These are phyloP conservation scores for Listronotus bonariensis DNA, from an alignment of 1,140 invertebrate genomes.

Conservation along the genomic window DNA sequence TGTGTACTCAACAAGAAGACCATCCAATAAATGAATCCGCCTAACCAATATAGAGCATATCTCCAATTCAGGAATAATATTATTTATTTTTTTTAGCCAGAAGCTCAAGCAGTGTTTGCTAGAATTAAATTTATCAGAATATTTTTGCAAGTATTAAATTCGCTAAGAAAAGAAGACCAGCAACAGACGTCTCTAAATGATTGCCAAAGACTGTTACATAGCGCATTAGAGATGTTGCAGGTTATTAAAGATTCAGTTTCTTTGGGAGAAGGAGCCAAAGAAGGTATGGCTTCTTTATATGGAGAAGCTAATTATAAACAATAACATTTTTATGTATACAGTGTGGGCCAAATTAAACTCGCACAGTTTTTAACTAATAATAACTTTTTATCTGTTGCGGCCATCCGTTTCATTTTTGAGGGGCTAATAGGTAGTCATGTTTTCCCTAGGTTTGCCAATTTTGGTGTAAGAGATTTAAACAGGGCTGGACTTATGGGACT, in stretches of 20 bases:
- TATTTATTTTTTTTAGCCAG: conserved; percentile 55
- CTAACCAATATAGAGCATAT: no score
- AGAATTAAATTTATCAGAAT: conserved; percentile 85
- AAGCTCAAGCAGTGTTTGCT: conserved; percentile 72
- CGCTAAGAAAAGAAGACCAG: conserved; percentile 65
- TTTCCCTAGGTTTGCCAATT: no score
- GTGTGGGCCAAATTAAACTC: no score
- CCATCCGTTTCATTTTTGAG: no score
- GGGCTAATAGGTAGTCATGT: no score
- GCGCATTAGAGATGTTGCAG: conserved; percentile 76
- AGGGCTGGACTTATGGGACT: no score
- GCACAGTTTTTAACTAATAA: no score
- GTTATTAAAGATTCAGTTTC: conserved; percentile 77
- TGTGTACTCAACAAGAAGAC: no score
- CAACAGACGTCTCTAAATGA: conserved; percentile 62
- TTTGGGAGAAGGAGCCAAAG: conserved; percentile 71
- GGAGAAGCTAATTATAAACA: neutral
- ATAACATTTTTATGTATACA: conserved; percentile 3
- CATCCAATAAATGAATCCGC: no score
- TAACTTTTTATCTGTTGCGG: no score
- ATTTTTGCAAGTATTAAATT: conserved; percentile 79
- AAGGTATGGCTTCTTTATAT: conserved; percentile 35
- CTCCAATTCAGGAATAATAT: no score
- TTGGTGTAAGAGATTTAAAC: no score
- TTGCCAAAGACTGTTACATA: conserved; percentile 71